These are phyloP conservation scores for Callipepla squamata DNA, from an alignment of 2,113 vertebrate species.

Conservation along the genomic window DNA sequence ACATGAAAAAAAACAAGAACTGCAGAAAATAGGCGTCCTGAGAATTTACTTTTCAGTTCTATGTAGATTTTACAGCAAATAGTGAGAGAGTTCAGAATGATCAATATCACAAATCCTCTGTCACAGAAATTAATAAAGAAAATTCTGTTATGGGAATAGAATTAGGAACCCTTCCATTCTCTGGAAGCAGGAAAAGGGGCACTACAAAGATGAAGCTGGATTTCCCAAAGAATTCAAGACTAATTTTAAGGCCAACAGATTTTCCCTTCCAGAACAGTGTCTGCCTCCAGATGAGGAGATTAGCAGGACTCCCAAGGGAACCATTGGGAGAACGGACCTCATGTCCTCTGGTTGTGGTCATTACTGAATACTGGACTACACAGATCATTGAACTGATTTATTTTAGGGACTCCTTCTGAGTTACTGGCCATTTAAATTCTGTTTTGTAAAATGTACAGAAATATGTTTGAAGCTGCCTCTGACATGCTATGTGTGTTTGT, in stretches of 20 bases:
- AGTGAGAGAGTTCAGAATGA: background rate
- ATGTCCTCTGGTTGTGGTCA: background rate
- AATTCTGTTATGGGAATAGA: background rate
- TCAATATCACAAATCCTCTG: background rate
- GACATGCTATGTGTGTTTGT: background rate
- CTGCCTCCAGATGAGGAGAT: background rate
- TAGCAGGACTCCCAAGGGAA: background rate
- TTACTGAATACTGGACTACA: background rate
- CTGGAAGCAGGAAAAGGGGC: background rate
- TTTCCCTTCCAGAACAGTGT: background rate
- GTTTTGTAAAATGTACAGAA: background rate
- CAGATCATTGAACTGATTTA: background rate
- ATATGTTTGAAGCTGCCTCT: background rate
- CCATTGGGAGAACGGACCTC: background rate
- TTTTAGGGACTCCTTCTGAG: background rate
- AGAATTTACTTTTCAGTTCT: constrained; percentile 29
- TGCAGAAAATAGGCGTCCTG: constrained; percentile 15
- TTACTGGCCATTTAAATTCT: background rate
- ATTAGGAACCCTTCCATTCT: background rate
- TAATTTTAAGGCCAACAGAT: background rate
- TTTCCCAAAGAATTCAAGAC: background rate
- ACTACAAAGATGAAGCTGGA: background rate
- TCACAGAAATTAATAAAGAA: background rate
- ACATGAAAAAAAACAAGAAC: background rate
- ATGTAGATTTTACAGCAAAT: background rate